Percentiles rank a stretch among this genome's conserved stretches.
Evolutionary conservation across 2,113 vertebrate genomes (phyloP).

Genomic region (Aptenodytes patagonicus): DNA sequence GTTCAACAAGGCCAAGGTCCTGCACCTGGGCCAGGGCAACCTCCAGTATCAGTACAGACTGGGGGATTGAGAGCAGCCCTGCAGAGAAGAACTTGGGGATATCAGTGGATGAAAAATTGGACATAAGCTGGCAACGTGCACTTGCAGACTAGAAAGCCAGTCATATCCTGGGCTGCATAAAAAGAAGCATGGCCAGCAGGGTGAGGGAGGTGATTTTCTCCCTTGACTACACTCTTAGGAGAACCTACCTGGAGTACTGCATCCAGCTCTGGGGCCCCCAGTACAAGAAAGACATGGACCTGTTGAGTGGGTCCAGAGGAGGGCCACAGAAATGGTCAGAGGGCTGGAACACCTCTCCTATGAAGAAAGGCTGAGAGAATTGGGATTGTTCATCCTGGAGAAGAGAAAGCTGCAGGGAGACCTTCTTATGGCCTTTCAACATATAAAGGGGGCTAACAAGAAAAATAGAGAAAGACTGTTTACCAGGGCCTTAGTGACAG

Average conservation of each 20-base stretch:
- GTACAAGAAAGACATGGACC: neutral
- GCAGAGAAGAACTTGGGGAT: neutral
- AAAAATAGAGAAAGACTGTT: neutral
- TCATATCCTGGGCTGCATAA: neutral
- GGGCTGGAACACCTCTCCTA: neutral
- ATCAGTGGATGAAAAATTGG: neutral
- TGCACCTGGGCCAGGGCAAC: neutral
- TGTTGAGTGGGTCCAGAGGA: neutral
- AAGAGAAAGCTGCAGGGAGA: neutral
- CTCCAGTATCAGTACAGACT: neutral
- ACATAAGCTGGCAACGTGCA: neutral
- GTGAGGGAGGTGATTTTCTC: neutral
- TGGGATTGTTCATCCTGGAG: neutral
- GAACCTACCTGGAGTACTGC: neutral
- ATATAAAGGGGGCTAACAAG: neutral
- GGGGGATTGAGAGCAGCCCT: neutral
- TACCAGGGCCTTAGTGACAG: neutral
- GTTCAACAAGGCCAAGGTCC: neutral
- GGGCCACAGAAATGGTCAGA: neutral
- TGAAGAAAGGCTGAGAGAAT: neutral
- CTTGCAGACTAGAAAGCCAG: neutral
- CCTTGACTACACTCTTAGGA: fast-evolving
- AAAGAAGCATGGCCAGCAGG: neutral
- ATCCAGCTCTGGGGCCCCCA: fast-evolving
- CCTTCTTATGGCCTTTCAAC: neutral